A percentile compares a stretch with the other conserved stretches of the same genome.
Evolutionary conservation across 2,888 invertebrate genomes (phyloP).

Genomic region (Bellardia bayeri): DNA sequence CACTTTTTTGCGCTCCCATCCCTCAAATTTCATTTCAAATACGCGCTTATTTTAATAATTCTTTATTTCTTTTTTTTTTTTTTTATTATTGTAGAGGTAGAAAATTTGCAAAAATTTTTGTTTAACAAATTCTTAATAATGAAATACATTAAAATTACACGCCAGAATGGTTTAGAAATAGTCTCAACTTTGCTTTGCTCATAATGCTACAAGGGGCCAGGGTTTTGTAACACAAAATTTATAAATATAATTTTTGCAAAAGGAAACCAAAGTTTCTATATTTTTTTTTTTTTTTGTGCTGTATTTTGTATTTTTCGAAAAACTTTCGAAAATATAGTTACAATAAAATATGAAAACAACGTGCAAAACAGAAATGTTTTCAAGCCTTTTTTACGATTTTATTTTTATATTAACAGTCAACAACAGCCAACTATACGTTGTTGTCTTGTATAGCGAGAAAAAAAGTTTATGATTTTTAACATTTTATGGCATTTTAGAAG

Average conservation of each 20-base stretch:
- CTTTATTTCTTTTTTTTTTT: background rate
- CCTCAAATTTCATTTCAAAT: conserved; percentile 13
- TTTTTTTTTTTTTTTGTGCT: conserved; percentile 16
- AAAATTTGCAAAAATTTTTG: conserved; percentile 25
- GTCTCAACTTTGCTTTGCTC: conserved; percentile 3
- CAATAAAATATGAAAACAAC: conserved; percentile 64
- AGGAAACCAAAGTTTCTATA: conserved; percentile 64
- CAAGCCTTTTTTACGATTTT: conserved; percentile 57
- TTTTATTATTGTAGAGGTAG: conserved; percentile 56
- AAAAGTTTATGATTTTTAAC: conserved; percentile 73
- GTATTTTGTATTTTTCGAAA: conserved; percentile 52
- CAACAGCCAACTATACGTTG: conserved; percentile 57
- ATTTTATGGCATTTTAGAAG: conserved; percentile 73
- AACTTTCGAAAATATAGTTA: conserved; percentile 55
- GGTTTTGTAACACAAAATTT: conserved; percentile 25
- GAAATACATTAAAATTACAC: conserved; percentile 70
- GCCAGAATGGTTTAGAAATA: conserved; percentile 66
- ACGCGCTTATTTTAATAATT: conserved; percentile 62
- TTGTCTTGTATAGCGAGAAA: conserved; percentile 53
- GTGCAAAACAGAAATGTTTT: conserved; percentile 59
- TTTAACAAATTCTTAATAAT: conserved; percentile 62
- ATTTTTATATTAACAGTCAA: conserved; percentile 47
- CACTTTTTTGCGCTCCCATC: conserved; percentile 34
- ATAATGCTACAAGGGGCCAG: background rate
- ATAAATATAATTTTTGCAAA: conserved; percentile 63